phyloP scores from a whole-genome alignment of 1,140 invertebrate genomes.

The Dermatophagoides farinae region DNA sequence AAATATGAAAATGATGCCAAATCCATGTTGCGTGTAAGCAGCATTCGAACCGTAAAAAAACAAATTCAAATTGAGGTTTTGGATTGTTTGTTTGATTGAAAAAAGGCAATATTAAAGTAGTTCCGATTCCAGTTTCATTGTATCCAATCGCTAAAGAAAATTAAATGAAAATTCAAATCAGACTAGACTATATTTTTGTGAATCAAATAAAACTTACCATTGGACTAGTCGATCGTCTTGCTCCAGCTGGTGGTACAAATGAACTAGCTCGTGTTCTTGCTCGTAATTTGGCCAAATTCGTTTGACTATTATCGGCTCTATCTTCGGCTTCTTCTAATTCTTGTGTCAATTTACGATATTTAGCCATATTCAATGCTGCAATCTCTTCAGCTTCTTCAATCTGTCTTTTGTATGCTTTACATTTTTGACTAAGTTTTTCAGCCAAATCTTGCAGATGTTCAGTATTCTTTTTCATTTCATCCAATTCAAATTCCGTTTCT shows the following conservation, averaged over 20 bases:
- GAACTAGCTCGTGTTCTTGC: conserved; percentile 70
- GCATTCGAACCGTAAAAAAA: too few species aligned
- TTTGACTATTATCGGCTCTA: conserved; percentile 86
- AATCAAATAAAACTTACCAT: conserved; percentile 25
- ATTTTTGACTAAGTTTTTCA: conserved; percentile 39
- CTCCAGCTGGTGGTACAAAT: conserved; percentile 35
- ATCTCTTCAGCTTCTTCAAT: conserved; percentile 44
- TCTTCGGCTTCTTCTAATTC: conserved; percentile 97
- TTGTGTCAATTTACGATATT: conserved; percentile 97
- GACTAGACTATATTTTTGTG: too few species aligned
- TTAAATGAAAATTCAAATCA: too few species aligned
- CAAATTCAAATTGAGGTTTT: too few species aligned
- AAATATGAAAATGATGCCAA: too few species aligned
- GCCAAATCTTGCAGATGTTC: conserved; percentile 34
- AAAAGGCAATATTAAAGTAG: too few species aligned
- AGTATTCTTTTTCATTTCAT: conserved; percentile 34
- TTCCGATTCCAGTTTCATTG: too few species aligned
- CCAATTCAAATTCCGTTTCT: conserved; percentile 36
- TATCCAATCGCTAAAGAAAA: too few species aligned
- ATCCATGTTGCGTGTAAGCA: too few species aligned
- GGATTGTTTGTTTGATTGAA: too few species aligned
- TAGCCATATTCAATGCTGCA: conserved; percentile 50
- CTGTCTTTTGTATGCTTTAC: conserved; percentile 40
- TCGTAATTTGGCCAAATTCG: conserved; percentile 88
- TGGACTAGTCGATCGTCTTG: conserved; percentile 24